Percentiles rank a stretch among this genome's conserved stretches.
Evolutionary conservation across 2,888 invertebrate genomes (phyloP).

Genomic region (Trichogramma evanescens): DNA sequence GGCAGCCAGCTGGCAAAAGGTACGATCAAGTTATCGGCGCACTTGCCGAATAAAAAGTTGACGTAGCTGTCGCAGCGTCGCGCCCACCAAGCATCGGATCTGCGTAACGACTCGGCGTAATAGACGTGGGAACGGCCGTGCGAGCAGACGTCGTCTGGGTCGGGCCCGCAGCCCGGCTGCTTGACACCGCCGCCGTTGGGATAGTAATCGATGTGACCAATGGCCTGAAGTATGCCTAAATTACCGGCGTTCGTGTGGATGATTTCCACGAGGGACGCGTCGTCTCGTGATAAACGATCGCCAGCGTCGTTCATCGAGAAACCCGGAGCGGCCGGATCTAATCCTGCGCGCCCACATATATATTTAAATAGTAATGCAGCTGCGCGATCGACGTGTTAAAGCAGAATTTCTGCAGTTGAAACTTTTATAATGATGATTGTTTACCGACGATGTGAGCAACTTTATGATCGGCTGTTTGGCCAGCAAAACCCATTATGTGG

Average conservation of each 20-base stretch:
- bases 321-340: conserved; percentile 28
- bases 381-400: too few species aligned
- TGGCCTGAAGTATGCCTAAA: conserved; percentile 14
- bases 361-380: neutral
- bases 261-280: conserved; percentile 25
- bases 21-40: neutral
- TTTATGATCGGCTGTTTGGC: conserved; percentile 15
- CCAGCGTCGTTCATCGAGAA: conserved; percentile 18
- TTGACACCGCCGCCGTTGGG: conserved; percentile 24
- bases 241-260: conserved; percentile 26
- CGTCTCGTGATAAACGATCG: conserved; percentile 17
- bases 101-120: conserved; percentile 24
- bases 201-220: conserved; percentile 27
- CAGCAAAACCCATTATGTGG: conserved; percentile 26
- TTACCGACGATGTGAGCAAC: conserved; percentile 22
- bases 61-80: conserved; percentile 1
- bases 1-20: neutral
- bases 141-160: conserved; percentile 17
- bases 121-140: conserved; percentile 25
- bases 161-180: conserved; percentile 23
- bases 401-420: neutral
- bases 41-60: neutral
- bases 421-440: neutral
- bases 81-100: neutral
- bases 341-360: conserved; percentile 15